Evolutionary conservation across 2,113 vertebrate genomes (phyloP), one percentile per base, ranked within the genome.

Genomic region (Brachyhypopomus gauderio): DNA sequence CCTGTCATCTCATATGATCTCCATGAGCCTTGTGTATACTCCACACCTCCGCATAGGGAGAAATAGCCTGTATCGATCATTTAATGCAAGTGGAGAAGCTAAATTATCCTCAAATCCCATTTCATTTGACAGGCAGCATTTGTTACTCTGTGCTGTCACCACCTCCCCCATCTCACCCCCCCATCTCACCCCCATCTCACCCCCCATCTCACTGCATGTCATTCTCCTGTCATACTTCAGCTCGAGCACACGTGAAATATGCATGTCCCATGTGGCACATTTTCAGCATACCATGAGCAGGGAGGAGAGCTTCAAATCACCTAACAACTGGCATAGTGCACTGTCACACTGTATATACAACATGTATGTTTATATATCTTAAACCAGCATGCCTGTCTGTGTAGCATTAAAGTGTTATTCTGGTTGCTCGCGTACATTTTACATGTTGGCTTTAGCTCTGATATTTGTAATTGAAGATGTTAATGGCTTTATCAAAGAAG

Each of bases 31-130:
- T 91, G 91, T 87, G 85, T 81, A 82, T 64, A 63, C 67, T 16
- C 45, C 56, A 58, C 88, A 83, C 63, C 87, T 75, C 66, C 25
- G 74, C 23, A 2, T 41, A 34, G 38, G 87, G 87, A 90, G 80
- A 85, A 90, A 90, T 72, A 80, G 87, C 83, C 60, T 36, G 85
- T 83, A 91, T 92, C 52, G 88, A 92, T 93, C 87, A 90, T 92
- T 86, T 87, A 86, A 90, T 14, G 78, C 87, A 84, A 88, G 81
- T 85, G 76, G 79, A 58, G 64, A 77, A 72, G 56, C 82, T 89
- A 88, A 92, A 92, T 92, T 91, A 91, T 92, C 89, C 88, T 89
- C 84, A 87, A 87, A 87, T 90, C 89, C 83, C 82, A 86, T 91
- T 89, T 86, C 78, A 69, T 85, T 78, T 90, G 89, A 89, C 90